Conservation (phyloP, 2,888 invertebrate species). For the Eueremaeus valkanovi region DNA sequence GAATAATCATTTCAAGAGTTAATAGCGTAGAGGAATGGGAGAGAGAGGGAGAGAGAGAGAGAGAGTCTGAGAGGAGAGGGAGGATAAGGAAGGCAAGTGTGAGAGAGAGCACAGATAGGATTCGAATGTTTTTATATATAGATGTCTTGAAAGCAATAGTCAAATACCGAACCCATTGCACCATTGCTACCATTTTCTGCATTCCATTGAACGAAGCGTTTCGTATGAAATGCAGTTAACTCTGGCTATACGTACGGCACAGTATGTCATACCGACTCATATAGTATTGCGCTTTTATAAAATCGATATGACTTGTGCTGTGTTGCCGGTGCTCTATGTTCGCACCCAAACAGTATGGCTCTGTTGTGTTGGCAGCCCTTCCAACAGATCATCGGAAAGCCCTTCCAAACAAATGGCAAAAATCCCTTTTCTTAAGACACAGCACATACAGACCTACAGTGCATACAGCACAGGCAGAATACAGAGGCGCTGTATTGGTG, state of each 20-base stretch:
- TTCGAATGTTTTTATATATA: background rate
- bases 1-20: constrained; percentile 6
- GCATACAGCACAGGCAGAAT: too few relatives aligned
- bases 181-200: background rate
- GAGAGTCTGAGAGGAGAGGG: too few relatives aligned
- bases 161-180: background rate
- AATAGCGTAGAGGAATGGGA: background rate
- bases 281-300: background rate
- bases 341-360: too few relatives aligned
- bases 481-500: too few relatives aligned
- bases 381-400: constrained; percentile 8
- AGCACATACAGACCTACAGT: background rate
- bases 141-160: background rate
- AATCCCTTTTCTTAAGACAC: constrained; percentile 11
- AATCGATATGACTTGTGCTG: background rate
- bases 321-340: too few relatives aligned
- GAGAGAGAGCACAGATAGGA: too few relatives aligned
- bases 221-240: background rate
- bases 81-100: too few relatives aligned
- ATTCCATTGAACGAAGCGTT: background rate
- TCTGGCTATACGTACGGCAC: background rate
- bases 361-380: background rate
- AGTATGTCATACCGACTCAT: too few relatives aligned
- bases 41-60: background rate
- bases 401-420: constrained; percentile 7